These are phyloP conservation scores for Megalurothrips usitatus DNA, from an alignment of 2,888 invertebrate species.

Conservation along the genomic window DNA sequence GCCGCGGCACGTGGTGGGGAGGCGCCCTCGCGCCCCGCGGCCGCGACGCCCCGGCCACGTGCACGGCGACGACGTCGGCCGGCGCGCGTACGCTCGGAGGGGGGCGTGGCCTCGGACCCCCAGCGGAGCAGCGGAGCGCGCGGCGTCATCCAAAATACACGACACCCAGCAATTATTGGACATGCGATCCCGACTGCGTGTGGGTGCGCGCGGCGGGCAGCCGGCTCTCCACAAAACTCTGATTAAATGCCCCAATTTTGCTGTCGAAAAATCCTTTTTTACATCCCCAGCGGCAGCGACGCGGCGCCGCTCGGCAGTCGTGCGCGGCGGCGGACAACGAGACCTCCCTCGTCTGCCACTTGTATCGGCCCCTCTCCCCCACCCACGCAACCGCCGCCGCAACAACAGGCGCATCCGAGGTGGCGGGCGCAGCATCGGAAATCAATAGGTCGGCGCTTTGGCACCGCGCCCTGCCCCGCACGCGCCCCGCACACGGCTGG, in stretches of 20 bases:
- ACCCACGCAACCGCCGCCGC: no score
- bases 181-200: no score
- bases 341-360: no score
- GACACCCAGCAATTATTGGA: no score
- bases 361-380: no score
- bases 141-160: neutral
- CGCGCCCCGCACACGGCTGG: neutral
- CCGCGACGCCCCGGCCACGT: slow-evolving; percentile 10
- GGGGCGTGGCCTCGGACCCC: no score
- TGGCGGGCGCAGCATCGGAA: neutral
- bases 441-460: neutral
- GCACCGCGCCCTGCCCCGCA: neutral
- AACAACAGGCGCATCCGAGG: neutral
- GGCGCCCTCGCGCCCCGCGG: neutral
- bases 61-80: neutral
- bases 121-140: neutral
- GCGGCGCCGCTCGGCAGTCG: neutral
- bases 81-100: neutral
- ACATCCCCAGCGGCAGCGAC: neutral
- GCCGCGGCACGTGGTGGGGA: neutral
- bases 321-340: no score
- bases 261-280: no score
- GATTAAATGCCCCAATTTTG: no score
- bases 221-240: no score
- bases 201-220: no score